Base-by-base conservation (phyloP, 2,113 vertebrate genomes). In the Misgurnus anguillicaudatus region DNA sequence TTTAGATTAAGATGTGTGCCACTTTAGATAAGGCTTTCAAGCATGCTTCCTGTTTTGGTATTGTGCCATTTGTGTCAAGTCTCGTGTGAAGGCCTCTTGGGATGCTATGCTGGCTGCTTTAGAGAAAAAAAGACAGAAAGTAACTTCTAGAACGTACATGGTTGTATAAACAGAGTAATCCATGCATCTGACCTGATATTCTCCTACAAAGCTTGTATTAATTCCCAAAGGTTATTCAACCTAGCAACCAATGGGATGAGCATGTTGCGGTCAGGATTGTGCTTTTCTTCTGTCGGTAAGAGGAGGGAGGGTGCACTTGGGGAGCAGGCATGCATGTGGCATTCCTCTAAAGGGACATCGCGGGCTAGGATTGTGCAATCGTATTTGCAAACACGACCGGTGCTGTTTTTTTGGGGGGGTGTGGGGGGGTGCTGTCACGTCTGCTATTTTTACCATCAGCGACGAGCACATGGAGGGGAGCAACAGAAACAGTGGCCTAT, bases 361-460 rank as follows among this genome's bases (percentile, higher is more conserved):
- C 70, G 80, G 87, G 69, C 75, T 67, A 79, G 86, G 86, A 91
- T 91, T 93, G 92, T 89, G 89, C 89, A 92, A 91, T 92, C 89
- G 85, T 92, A 92, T 93, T 92, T 94, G 91, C 91, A 92, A 92
- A 93, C 91, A 91, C 88, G 89, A 91, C 89, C 90, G 89, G 89
- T 71, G 88, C 85, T 87, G 85, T 90, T 90, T 91, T 90, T 90
- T 87, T 31, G 1, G 24, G 24, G 24, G 24, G 24, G n/a, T n/a
- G n/a, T n/a, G 81, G 85, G 88, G 91, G 86, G 82, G 71, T 79
- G 55, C 36, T 86, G 87, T 87, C 86, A 82, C 53, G 70, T 79
- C 84, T 77, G 86, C 85, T 94, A 93, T 93, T 91, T 94, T 90
- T 92, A 86, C 88, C 82, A 77, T 57, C 88, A 84, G 87, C 93